A percentile compares a stretch with the other conserved stretches of the same genome.
Conservation (phyloP, 1,140 invertebrate genomes). For the Trachymyrmex cornetzi region DNA sequence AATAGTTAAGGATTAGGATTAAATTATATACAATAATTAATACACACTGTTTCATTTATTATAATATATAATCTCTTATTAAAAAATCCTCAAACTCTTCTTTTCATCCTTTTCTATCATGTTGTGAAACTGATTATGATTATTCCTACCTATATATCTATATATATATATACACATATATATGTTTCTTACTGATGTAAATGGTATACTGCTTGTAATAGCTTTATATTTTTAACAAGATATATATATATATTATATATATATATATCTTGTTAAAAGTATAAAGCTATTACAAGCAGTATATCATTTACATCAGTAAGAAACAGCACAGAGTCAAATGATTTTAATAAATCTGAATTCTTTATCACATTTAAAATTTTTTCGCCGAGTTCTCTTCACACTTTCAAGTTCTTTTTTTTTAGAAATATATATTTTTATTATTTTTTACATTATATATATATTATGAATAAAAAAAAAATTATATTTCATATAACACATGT, state of each 20-base stretch:
- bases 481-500: neutral
- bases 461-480: conserved; percentile 5
- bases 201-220: conserved; percentile 73
- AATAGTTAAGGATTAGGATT: neutral
- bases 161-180: conserved; percentile 14
- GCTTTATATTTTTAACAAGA: conserved; percentile 77
- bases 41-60: conserved; percentile 56
- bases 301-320: conserved; percentile 71
- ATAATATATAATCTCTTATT: conserved; percentile 49
- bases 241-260: neutral
- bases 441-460: neutral
- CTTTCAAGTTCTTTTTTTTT: neutral
- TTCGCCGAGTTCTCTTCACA: neutral
- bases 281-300: conserved; percentile 78
- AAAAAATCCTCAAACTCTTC: conserved; percentile 54
- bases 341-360: conserved; percentile 84
- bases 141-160: conserved; percentile 20
- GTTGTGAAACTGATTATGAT: conserved; percentile 35
- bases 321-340: conserved; percentile 81
- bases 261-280: conserved; percentile 67
- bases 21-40: conserved; percentile 33
- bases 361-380: conserved; percentile 71
- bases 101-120: conserved; percentile 43
- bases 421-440: neutral
- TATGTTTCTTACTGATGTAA: conserved; percentile 74